Percentiles rank a stretch among this genome's conserved stretches.
These are phyloP conservation scores for Myoxocephalus aenaeus DNA, from an alignment of 2,797 vertebrate species.

Conservation along the genomic window DNA sequence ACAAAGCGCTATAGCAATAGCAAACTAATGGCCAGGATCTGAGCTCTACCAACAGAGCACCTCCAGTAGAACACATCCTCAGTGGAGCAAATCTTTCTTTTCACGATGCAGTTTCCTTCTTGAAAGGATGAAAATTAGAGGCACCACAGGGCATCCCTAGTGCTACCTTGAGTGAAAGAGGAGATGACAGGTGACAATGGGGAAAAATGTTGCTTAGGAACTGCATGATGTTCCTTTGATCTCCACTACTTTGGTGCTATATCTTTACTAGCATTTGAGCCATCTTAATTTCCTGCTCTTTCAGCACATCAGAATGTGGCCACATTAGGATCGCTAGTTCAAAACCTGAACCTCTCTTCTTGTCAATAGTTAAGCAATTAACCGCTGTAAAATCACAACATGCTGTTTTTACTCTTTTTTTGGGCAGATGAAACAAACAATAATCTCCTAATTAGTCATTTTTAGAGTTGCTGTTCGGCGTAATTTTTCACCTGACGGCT, in stretches of 20 bases:
- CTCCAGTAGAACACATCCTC: not conserved
- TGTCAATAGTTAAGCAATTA: not conserved
- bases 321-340: not conserved
- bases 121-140: not conserved
- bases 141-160: not conserved
- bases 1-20: conserved; percentile 1
- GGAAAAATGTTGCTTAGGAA: conserved; percentile 30
- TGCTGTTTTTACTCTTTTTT: not conserved
- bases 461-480: not conserved
- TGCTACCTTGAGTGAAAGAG: conserved; percentile 18
- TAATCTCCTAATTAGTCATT: not conserved
- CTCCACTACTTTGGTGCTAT: not conserved
- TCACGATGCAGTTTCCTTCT: not conserved
- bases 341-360: conserved; percentile 4
- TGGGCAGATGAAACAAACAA: not conserved
- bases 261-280: conserved; percentile 4
- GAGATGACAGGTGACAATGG: conserved; percentile 29
- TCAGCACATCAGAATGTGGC: not conserved
- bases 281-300: not conserved
- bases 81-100: conserved; percentile 16
- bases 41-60: not conserved
- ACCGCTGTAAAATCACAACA: not conserved
- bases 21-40: conserved; percentile 15
- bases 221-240: not conserved
- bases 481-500: not conserved